phyloP scores from a whole-genome alignment of 2,888 invertebrate genomes.

The Calameuta filiformis region DNA sequence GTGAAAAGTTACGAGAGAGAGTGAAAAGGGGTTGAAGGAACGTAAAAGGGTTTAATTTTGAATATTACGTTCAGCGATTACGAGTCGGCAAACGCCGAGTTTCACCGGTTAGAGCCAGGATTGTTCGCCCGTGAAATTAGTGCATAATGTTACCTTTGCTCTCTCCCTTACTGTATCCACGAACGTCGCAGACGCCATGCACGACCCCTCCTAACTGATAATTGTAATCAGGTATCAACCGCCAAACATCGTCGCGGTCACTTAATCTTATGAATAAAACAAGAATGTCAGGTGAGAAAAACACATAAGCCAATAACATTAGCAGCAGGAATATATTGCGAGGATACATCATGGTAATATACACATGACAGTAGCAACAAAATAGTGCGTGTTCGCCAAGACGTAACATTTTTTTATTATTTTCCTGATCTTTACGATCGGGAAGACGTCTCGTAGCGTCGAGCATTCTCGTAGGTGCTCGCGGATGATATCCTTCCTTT shows the following conservation, averaged over 20 bases:
- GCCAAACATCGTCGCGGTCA: background rate
- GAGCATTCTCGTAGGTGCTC: background rate
- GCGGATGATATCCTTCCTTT: conserved; percentile 5
- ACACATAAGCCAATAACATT: background rate
- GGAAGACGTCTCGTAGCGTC: background rate
- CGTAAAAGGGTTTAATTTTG: background rate
- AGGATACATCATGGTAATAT: background rate
- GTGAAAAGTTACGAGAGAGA: background rate
- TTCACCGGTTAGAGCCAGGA: background rate
- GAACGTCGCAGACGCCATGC: background rate
- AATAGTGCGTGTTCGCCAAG: background rate
- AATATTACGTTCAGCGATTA: background rate
- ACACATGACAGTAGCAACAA: background rate
- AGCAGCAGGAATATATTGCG: background rate
- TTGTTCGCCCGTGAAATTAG: background rate
- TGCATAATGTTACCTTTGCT: background rate
- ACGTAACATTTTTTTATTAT: background rate
- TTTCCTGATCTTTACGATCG: background rate
- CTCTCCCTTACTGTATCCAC: background rate
- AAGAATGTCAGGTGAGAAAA: background rate
- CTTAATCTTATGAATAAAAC: background rate
- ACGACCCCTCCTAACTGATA: background rate
- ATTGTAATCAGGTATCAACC: background rate
- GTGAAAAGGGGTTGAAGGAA: background rate
- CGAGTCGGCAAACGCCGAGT: background rate